Evolutionary conservation across 2,797 vertebrate genomes (phyloP).

Genomic region (Urosaurus nigricauda): DNA sequence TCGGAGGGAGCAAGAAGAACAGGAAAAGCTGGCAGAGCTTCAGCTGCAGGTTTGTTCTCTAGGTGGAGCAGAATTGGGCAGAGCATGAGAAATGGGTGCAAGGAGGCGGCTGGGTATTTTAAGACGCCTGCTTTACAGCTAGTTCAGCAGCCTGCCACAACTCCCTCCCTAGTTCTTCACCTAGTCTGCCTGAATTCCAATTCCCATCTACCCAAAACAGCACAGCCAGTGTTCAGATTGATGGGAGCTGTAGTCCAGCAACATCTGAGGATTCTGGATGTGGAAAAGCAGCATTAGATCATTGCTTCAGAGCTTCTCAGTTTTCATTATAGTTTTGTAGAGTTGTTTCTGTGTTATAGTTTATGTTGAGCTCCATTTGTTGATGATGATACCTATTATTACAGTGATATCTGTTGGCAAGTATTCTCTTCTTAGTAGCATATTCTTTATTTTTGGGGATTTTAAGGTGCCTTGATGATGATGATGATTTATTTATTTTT

Average conservation of each 20-base stretch:
- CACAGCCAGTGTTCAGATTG: not conserved
- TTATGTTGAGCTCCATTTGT: not conserved
- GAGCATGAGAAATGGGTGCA: not conserved
- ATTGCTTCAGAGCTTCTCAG: not conserved
- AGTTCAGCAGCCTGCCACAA: not conserved
- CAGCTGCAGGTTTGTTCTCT: constrained; percentile 82
- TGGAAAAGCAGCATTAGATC: not conserved
- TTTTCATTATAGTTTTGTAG: too few species aligned
- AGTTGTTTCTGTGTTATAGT: not conserved
- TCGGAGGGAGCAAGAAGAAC: constrained; percentile 82
- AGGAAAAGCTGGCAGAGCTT: constrained; percentile 81
- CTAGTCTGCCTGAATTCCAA: not conserved
- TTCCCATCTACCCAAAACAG: not conserved
- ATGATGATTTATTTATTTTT: not conserved
- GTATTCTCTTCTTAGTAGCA: not conserved
- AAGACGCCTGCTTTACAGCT: not conserved
- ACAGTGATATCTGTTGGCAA: too few species aligned
- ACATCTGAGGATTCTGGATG: not conserved
- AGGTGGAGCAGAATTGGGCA: not conserved
- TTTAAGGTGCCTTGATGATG: not conserved
- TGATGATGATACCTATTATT: not conserved
- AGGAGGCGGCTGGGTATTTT: not conserved
- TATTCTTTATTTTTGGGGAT: not conserved
- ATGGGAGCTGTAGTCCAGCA: not conserved
- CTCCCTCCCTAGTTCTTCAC: too few species aligned